A percentile compares a stretch with the other conserved stretches of the same genome.
Conservation (phyloP, 2,797 vertebrate species). For the Bradypodion ventrale region DNA sequence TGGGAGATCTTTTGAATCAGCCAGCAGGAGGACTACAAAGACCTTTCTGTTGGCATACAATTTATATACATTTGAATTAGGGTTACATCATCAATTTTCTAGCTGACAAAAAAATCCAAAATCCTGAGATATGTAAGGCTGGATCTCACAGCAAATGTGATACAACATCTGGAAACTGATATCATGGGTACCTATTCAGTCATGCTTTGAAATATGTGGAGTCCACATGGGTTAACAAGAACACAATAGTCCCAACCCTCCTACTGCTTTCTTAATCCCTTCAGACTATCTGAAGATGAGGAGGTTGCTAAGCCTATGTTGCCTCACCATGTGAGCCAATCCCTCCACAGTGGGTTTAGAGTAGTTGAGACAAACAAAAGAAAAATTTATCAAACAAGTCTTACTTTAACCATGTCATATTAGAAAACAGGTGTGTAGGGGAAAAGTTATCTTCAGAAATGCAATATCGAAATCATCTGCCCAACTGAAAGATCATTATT, state of each 20-base stretch:
- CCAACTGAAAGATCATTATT: neutral
- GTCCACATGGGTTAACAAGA: no score
- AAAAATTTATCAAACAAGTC: neutral
- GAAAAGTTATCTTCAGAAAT: neutral
- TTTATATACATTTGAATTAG: no score
- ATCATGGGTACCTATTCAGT: no score
- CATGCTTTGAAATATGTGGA: no score
- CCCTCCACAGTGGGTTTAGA: neutral
- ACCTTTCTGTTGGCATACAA: no score
- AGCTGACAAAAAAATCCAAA: neutral
- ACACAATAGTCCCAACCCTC: no score
- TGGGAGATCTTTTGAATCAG: no score
- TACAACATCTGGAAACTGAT: neutral
- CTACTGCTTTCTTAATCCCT: no score
- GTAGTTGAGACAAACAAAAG: neutral
- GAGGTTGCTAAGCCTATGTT: no score
- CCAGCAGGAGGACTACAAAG: no score
- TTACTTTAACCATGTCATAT: neutral
- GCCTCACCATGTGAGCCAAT: no score
- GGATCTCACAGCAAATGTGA: neutral
- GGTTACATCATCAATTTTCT: neutral
- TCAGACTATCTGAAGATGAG: no score
- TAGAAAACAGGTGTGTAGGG: neutral
- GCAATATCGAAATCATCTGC: neutral
- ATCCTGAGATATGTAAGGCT: rapidly evolving